A percentile compares a stretch with the other conserved stretches of the same genome.
These are phyloP conservation scores for Caradrina clavipalpis DNA, from an alignment of 2,888 invertebrate genomes.

Conservation along the genomic window DNA sequence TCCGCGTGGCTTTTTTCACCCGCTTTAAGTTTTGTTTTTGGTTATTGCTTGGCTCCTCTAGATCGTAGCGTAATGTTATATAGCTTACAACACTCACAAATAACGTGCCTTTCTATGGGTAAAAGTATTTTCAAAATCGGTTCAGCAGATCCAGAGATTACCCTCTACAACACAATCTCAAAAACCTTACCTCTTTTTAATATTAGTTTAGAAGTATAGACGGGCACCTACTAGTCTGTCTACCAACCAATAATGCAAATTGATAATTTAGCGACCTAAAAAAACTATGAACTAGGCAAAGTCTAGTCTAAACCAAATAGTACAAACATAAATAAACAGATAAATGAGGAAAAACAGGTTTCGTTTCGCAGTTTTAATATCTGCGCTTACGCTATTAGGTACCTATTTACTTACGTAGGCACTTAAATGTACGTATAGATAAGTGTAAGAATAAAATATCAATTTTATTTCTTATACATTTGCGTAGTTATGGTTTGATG, in stretches of 20 bases:
- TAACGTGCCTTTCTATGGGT: too few relatives aligned
- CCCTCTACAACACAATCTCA: too few relatives aligned
- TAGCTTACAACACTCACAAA: too few relatives aligned
- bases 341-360: conserved; percentile 47
- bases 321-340: conserved; percentile 33
- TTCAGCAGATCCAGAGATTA: too few relatives aligned
- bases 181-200: too few relatives aligned
- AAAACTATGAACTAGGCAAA: background rate
- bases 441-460: background rate
- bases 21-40: too few relatives aligned
- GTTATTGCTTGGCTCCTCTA: too few relatives aligned
- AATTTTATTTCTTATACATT: background rate
- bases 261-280: background rate
- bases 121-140: too few relatives aligned
- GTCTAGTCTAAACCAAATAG: conserved; percentile 16
- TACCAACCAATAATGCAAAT: background rate
- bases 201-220: too few relatives aligned
- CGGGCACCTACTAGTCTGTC: background rate
- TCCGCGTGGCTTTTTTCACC: too few relatives aligned
- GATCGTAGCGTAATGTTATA: too few relatives aligned
- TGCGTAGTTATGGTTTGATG: background rate
- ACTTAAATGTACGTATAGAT: background rate
- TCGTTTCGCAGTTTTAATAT: conserved; percentile 29
- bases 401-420: background rate
- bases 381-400: conserved; percentile 25